phyloP scores from a whole-genome alignment of 2,797 vertebrate species.

The Adrianichthys oophorus region DNA sequence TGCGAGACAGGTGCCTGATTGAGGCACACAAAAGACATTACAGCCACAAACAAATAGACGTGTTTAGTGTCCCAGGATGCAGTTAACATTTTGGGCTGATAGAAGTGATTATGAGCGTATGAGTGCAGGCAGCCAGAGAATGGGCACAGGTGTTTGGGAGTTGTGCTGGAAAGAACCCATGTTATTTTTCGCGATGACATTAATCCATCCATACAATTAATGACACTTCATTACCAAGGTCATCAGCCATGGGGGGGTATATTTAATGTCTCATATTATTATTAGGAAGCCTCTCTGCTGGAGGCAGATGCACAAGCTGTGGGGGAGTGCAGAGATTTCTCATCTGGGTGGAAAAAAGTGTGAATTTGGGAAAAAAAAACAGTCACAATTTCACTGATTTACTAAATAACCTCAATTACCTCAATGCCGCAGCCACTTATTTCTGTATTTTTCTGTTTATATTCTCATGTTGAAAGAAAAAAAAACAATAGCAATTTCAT shows the following conservation, averaged over 20 bases:
- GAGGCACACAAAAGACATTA: constrained; percentile 80
- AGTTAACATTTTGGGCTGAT: constrained; percentile 76
- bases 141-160: constrained; percentile 72
- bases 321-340: constrained; percentile 54
- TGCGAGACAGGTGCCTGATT: constrained; percentile 85
- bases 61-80: constrained; percentile 74
- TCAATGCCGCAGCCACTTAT: constrained; percentile 46
- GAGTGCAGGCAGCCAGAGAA: constrained; percentile 60
- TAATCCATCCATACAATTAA: constrained; percentile 76
- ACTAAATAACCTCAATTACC: constrained; percentile 65
- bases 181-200: constrained; percentile 63
- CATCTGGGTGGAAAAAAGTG: constrained; percentile 19
- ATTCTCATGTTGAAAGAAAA: constrained; percentile 39
- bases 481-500: constrained; percentile 40
- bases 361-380: constrained; percentile 10
- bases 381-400: constrained; percentile 49
- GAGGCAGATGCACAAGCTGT: constrained; percentile 39
- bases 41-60: constrained; percentile 82
- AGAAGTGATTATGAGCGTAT: constrained; percentile 78
- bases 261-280: constrained; percentile 61
- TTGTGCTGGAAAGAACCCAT: constrained; percentile 34
- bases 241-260: constrained; percentile 56
- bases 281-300: constrained; percentile 59
- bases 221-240: constrained; percentile 65
- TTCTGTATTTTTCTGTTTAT: constrained; percentile 48